Percentiles rank a stretch among this genome's conserved stretches.
Conservation (phyloP, 2,888 invertebrate species). For the Alitta virens region DNA sequence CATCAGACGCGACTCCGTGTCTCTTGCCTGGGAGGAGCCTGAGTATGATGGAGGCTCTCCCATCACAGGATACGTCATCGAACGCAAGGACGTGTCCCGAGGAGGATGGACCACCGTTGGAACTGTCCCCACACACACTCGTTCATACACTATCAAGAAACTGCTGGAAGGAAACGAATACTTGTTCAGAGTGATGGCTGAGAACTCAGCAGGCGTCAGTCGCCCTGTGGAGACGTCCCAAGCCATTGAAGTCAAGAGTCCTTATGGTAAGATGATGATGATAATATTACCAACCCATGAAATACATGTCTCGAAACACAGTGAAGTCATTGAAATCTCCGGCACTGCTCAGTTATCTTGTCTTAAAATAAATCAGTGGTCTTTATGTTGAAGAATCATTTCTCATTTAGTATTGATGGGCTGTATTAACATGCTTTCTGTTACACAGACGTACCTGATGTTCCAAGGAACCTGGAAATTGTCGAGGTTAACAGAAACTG, state of each 20-base stretch:
- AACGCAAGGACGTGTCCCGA: conserved; percentile 35
- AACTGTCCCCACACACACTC: conserved; percentile 31
- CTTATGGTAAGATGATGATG: conserved; percentile 74
- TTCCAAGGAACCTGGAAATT: conserved; percentile 40
- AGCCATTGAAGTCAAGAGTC: conserved; percentile 32
- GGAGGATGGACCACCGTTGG: conserved; percentile 46
- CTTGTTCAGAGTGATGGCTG: conserved; percentile 54
- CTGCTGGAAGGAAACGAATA: conserved; percentile 55
- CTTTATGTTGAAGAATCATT: too few species aligned
- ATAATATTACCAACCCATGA: too few species aligned
- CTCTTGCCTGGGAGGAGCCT: conserved; percentile 52
- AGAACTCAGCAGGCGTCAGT: conserved; percentile 71
- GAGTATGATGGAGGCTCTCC: conserved; percentile 50
- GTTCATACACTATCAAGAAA: conserved; percentile 44
- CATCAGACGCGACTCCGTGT: conserved; percentile 37
- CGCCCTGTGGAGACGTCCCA: conserved; percentile 61
- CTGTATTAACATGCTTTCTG: too few species aligned
- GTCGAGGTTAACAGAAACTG: conserved; percentile 41
- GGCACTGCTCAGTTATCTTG: too few species aligned
- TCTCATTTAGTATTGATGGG: too few species aligned
- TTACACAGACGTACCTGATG: conserved; percentile 56
- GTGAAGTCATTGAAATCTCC: too few species aligned
- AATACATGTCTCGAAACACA: too few species aligned
- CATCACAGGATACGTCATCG: conserved; percentile 49
- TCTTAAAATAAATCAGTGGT: too few species aligned